phyloP scores from a whole-genome alignment of 2,888 invertebrate species.

The Trilocha varians region DNA sequence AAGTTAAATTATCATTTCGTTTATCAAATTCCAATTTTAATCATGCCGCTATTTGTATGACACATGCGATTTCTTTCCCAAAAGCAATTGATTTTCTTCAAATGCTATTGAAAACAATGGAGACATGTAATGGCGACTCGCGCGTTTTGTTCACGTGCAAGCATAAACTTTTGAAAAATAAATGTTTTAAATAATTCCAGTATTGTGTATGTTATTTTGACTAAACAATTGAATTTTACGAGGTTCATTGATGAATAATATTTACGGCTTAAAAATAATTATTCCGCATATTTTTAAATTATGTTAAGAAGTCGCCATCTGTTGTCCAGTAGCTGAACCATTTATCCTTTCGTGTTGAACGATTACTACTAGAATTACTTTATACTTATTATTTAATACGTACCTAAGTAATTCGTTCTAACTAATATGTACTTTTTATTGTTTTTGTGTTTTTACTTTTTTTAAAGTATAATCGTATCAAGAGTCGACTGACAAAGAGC shows the following conservation, averaged over 20 bases:
- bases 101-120: constrained; percentile 18
- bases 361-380: no score
- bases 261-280: no score
- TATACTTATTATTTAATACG: no score
- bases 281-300: no score
- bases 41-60: constrained; percentile 41
- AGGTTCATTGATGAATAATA: no score
- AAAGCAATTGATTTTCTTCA: constrained; percentile 2
- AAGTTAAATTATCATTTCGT: not conserved
- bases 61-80: constrained; percentile 46
- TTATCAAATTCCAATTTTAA: constrained; percentile 8
- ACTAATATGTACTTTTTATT: no score
- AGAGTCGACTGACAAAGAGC: no score
- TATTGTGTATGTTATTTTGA: not conserved
- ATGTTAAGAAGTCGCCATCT: constrained; percentile 31
- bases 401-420: no score
- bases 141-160: not conserved
- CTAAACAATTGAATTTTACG: no score
- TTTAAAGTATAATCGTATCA: no score
- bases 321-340: constrained; percentile 26
- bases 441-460: no score
- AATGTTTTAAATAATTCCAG: not conserved
- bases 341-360: not conserved
- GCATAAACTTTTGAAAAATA: not conserved
- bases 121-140: constrained; percentile 46